These are phyloP conservation scores for Hormiphora californensis DNA, from an alignment of 37 sponge, comb jelly and placozoan species.

Conservation along the genomic window DNA sequence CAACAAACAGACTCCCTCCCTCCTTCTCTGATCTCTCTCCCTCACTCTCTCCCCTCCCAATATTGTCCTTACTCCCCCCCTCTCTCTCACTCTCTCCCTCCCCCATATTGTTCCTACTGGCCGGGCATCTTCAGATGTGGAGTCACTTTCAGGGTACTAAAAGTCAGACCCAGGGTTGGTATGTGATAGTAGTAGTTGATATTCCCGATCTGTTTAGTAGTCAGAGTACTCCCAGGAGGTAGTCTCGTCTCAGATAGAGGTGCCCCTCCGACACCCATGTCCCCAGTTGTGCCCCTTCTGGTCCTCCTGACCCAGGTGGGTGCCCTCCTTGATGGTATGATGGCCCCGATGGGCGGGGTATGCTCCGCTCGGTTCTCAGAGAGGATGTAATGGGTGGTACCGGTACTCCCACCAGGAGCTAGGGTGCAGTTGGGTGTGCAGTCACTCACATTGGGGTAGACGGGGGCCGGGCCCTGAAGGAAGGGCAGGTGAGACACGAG, in stretches of 20 bases:
- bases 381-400: too few relatives aligned
- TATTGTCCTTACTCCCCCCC: too few relatives aligned
- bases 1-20: too few relatives aligned
- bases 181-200: constrained; percentile 52
- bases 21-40: too few relatives aligned
- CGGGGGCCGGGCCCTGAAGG: constrained; percentile 42
- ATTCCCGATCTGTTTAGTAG: constrained; percentile 24
- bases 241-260: neutral
- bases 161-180: constrained; percentile 36
- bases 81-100: too few relatives aligned
- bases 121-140: neutral
- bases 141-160: neutral
- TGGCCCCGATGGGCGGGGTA: constrained; percentile 25
- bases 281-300: too few relatives aligned
- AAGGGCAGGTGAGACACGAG: neutral
- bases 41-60: too few relatives aligned
- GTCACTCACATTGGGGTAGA: constrained; percentile 28
- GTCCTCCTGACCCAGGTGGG: constrained; percentile 48
- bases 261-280: too few relatives aligned
- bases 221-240: neutral
- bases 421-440: too few relatives aligned
- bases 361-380: constrained; percentile 29
- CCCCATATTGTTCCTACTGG: too few relatives aligned
- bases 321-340: constrained; percentile 3
- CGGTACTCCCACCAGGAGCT: neutral